Conservation (phyloP, 2,888 invertebrate genomes). For the Hyposoter dolosus region DNA sequence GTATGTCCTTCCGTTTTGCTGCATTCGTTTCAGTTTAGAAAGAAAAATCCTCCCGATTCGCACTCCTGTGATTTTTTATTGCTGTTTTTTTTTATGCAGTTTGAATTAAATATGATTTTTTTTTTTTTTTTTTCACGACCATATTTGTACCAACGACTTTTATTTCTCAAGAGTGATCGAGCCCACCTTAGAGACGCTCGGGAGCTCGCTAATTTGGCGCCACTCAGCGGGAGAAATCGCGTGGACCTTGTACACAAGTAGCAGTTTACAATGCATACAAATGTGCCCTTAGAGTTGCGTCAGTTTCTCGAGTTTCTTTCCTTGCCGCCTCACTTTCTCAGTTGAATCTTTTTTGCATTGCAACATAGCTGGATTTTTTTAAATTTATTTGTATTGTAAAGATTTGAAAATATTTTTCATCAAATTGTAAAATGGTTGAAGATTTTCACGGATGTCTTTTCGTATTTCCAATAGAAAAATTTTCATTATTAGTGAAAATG, state of each 20-base stretch:
- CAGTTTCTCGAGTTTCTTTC: constrained; percentile 7
- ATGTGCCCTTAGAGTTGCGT: constrained; percentile 32
- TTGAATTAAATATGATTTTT: not conserved
- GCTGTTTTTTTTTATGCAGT: not conserved
- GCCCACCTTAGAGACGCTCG: constrained; percentile 51
- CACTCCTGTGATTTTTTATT: not conserved
- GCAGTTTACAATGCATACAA: constrained; percentile 18
- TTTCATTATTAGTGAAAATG: no score
- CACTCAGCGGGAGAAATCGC: constrained; percentile 59
- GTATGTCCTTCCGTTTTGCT: not conserved
- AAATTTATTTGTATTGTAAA: no score
- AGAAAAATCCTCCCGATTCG: not conserved
- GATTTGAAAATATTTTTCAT: no score
- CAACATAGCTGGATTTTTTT: no score
- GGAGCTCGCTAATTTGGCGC: constrained; percentile 59
- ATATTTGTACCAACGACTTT: not conserved
- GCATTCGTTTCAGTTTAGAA: not conserved
- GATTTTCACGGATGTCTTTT: no score
- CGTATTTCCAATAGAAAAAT: no score
- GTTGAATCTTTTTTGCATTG: not conserved
- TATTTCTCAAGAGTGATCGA: constrained; percentile 53
- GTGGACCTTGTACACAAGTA: constrained; percentile 50
- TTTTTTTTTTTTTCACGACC: not conserved
- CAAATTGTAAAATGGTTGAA: no score
- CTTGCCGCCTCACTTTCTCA: not conserved